Percentiles rank a stretch among this genome's conserved stretches.
phyloP scores from a whole-genome alignment of 1,140 invertebrate genomes.

The Hetaerina americana region DNA sequence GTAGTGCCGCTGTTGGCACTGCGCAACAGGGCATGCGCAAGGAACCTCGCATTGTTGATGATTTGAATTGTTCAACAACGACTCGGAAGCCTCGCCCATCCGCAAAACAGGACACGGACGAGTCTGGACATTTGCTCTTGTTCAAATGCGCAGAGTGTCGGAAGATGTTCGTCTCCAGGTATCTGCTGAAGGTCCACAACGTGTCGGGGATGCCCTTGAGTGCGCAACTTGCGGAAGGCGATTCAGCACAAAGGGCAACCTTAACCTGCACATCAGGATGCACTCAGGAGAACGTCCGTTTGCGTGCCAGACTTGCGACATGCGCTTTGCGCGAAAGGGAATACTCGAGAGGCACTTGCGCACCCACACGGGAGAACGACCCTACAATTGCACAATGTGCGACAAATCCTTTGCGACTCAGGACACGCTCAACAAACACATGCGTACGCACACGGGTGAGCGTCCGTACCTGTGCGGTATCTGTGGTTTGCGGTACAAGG shows the following conservation, averaged over 20 bases:
- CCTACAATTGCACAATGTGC: slow-evolving; percentile 29
- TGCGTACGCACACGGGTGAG: slow-evolving; percentile 25
- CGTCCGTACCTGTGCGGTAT: slow-evolving; percentile 30
- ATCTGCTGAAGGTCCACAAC: too few relatives aligned
- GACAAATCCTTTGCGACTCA: slow-evolving; percentile 24
- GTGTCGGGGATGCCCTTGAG: too few relatives aligned
- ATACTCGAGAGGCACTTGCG: slow-evolving; percentile 14
- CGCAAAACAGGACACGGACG: too few relatives aligned
- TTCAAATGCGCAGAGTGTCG: too few relatives aligned
- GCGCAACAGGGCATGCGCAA: too few relatives aligned
- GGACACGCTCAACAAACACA: slow-evolving; percentile 24
- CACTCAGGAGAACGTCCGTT: slow-evolving; percentile 23
- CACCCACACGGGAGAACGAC: slow-evolving; percentile 21
- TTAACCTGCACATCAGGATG: slow-evolving; percentile 13
- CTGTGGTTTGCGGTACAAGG: slow-evolving; percentile 23
- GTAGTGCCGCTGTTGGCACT: too few relatives aligned
- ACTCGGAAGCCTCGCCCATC: too few relatives aligned
- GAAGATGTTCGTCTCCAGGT: too few relatives aligned
- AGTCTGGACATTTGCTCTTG: too few relatives aligned
- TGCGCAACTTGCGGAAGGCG: not conserved
- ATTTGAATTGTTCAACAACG: too few relatives aligned
- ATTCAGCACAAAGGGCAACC: not conserved
- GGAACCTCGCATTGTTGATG: too few relatives aligned
- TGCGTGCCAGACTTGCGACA: slow-evolving; percentile 19
- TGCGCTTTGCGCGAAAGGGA: slow-evolving; percentile 8